Percentiles rank a stretch among this genome's conserved stretches.
phyloP scores from a whole-genome alignment of 1,140 invertebrate species.

The Hylaeus volcanicus region DNA sequence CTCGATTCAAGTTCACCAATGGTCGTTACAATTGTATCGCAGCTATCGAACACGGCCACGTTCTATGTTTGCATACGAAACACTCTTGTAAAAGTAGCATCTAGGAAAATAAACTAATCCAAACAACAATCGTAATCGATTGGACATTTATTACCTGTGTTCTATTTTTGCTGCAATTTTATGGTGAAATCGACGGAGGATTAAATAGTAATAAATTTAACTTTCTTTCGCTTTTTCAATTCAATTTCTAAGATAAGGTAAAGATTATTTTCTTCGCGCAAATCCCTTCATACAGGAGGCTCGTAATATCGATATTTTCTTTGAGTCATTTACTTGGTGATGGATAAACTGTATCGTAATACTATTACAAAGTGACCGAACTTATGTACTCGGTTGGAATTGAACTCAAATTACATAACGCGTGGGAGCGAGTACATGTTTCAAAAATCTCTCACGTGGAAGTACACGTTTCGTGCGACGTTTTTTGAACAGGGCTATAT shows the following conservation, averaged over 20 bases:
- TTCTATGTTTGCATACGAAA: too few species aligned
- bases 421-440: too few species aligned
- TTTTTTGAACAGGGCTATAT: too few species aligned
- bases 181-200: not conserved
- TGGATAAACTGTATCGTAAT: not conserved
- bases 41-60: too few species aligned
- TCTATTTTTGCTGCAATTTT: not conserved
- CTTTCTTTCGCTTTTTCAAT: not conserved
- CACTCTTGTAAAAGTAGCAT: not conserved
- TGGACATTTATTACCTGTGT: not conserved
- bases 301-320: not conserved
- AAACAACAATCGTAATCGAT: too few species aligned
- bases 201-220: not conserved
- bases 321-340: too few species aligned
- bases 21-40: not conserved
- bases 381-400: not conserved
- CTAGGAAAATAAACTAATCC: not conserved
- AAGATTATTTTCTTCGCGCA: not conserved
- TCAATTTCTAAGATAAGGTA: not conserved
- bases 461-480: too few species aligned
- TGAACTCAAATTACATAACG: not conserved
- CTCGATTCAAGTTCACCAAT: not conserved
- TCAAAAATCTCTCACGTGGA: too few species aligned
- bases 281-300: not conserved
- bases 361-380: not conserved